Base-by-base conservation (phyloP, 2,797 vertebrate species). In the Loris lydekkerianus region DNA sequence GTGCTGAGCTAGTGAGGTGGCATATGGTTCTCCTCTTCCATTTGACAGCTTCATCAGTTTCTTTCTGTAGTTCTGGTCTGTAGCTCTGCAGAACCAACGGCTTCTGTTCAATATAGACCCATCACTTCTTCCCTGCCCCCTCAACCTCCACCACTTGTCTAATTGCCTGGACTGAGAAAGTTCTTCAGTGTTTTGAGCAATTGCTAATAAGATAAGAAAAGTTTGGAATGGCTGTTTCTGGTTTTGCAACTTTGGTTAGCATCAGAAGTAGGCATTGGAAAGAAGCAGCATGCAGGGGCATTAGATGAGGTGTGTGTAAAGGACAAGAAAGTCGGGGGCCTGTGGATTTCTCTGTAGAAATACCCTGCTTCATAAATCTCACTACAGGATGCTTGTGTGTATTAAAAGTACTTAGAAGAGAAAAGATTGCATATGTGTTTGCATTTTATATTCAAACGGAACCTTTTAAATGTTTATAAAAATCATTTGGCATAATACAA, bases 21-120 rank as follows among this genome's bases (percentile, higher is more conserved):
- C 23, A 10, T 65, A 23, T 53, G 60, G 43, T 9, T 78, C 27
- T 67, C 21, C 20, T 53, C 11, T 10, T 72, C 25, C 49, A 3
- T 65, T 25, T 86, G 86, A 82, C 18, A 53, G 5, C 70, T 77
- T 92, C 20, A n/a, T 89, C 46, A 29, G 56, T 49, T 89, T 65
- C 29, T 84, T 70, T 34, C 14, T 18, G 0, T 13, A 82, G 23
- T 37, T 86, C n/a, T 63, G 14, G 0, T 40, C 2, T 65, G 18
- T 7, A 21, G 4, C 61, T 43, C 56, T 89, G 13, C 17, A 89
- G 53, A 94, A 76, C 10, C 34, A 63, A 89, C 7, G 31, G 21
- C 31, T 81, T 17, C 4, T 31, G 7, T 63, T 70, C 34, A 89
- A 5, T 15, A 3, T 7, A 81, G 60, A 0, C 46, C 5, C 17